A percentile compares a stretch with the other conserved stretches of the same genome.
These are phyloP conservation scores for Garra rufa DNA, from an alignment of 2,113 vertebrate species.

Conservation along the genomic window DNA sequence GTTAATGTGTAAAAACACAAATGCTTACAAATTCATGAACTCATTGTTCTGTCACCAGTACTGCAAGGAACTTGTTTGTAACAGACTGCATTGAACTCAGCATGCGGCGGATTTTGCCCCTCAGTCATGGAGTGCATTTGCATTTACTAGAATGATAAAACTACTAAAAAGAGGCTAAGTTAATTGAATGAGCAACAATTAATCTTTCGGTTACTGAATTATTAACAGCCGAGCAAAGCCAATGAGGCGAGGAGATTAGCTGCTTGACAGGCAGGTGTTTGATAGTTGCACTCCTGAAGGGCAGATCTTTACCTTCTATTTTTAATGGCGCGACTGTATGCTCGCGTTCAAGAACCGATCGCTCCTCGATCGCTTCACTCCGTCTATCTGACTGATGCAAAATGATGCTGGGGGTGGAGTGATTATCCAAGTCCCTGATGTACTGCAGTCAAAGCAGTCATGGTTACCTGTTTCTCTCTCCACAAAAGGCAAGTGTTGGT, in stretches of 20 bases:
- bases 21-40: conserved; percentile 2
- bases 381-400: conserved; percentile 18
- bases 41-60: background rate
- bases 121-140: conserved; percentile 41
- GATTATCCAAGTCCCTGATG: conserved; percentile 25
- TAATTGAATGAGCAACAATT: conserved; percentile 62
- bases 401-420: conserved; percentile 42
- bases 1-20: background rate
- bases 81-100: conserved; percentile 43
- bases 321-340: conserved; percentile 53
- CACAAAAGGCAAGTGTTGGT: conserved; percentile 22
- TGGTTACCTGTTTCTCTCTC: conserved; percentile 33
- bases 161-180: conserved; percentile 36
- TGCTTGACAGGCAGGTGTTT: conserved; percentile 75
- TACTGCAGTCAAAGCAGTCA: conserved; percentile 38
- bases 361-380: conserved; percentile 30
- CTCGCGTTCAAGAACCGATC: conserved; percentile 46
- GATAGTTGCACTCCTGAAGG: conserved; percentile 75
- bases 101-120: conserved; percentile 2
- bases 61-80: conserved; percentile 43
- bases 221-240: conserved; percentile 59
- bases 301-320: conserved; percentile 73
- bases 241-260: conserved; percentile 72
- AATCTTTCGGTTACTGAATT: conserved; percentile 64
- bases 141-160: conserved; percentile 50